Evolutionary conservation across 2,113 vertebrate species (phyloP).

Genomic region (Mesoclemmys tuberculata): DNA sequence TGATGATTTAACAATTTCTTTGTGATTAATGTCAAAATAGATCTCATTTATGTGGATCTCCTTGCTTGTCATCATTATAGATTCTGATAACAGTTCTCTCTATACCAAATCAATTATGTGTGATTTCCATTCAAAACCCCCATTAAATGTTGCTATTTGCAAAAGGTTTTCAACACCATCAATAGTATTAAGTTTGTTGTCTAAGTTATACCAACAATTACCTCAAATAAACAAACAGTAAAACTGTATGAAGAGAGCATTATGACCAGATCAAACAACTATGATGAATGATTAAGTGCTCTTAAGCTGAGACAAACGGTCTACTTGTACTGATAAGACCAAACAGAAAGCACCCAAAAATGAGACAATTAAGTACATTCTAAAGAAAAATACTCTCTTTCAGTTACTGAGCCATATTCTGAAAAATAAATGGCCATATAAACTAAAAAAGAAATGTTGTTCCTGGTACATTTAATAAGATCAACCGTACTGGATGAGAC

Average conservation of each 20-base stretch:
- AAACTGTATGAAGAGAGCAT: not conserved
- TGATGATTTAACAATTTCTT: not conserved
- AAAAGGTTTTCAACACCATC: slow-evolving; percentile 8
- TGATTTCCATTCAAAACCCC: not conserved
- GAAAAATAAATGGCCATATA: not conserved
- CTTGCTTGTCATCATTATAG: not conserved
- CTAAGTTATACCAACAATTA: slow-evolving; percentile 21
- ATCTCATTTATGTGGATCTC: not conserved
- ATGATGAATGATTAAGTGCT: not conserved
- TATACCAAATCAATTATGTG: not conserved
- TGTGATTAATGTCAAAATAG: not conserved
- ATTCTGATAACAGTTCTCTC: not conserved
- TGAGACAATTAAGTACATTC: not conserved
- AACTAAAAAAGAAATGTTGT: not conserved
- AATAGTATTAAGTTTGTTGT: slow-evolving; percentile 16
- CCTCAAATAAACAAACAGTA: slow-evolving; percentile 28
- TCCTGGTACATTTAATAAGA: not conserved
- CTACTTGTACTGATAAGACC: slow-evolving; percentile 13
- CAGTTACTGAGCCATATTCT: not conserved
- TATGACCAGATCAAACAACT: slow-evolving; percentile 16
- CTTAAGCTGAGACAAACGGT: not conserved
- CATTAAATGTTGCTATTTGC: slow-evolving; percentile 27
- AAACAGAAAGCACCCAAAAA: not conserved
- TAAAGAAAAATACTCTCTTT: not conserved
- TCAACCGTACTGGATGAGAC: accelerated